Evolutionary conservation across 1,140 invertebrate species (phyloP).

Genomic region (Mizuhopecten yessoensis): DNA sequence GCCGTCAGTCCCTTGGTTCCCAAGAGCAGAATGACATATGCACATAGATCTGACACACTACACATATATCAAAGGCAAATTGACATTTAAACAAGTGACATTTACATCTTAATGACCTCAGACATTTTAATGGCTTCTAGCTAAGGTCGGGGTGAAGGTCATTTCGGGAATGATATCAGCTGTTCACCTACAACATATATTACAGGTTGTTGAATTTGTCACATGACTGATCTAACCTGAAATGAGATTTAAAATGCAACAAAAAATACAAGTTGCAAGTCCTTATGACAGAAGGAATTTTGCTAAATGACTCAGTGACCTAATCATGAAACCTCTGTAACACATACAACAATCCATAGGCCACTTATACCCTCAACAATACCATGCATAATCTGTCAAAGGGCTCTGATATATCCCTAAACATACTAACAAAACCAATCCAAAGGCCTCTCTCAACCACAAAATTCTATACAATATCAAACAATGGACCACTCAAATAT

Average conservation of each 20-base stretch:
- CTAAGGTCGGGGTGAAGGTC: neutral
- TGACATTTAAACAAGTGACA: conserved; percentile 7
- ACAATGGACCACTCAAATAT: too few species aligned
- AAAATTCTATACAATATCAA: too few species aligned
- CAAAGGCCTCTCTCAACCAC: too few species aligned
- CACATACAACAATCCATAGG: too few species aligned
- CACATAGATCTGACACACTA: neutral
- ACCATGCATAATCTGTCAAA: too few species aligned
- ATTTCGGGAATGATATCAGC: neutral
- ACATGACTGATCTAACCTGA: neutral
- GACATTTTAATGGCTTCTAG: conserved; percentile 4
- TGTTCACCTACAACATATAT: neutral
- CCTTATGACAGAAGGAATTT: neutral
- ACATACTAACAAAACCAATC: too few species aligned
- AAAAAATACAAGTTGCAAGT: neutral
- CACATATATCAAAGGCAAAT: neutral
- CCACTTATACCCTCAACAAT: too few species aligned
- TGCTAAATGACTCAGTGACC: too few species aligned
- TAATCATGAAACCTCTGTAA: too few species aligned
- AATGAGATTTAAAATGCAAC: neutral
- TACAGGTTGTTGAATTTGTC: neutral
- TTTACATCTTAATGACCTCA: neutral
- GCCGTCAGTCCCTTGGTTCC: neutral
- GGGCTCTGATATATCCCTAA: too few species aligned
- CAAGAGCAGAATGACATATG: neutral